phyloP scores from a whole-genome alignment of 2,797 vertebrate species.

The Danio jaintianensis region DNA sequence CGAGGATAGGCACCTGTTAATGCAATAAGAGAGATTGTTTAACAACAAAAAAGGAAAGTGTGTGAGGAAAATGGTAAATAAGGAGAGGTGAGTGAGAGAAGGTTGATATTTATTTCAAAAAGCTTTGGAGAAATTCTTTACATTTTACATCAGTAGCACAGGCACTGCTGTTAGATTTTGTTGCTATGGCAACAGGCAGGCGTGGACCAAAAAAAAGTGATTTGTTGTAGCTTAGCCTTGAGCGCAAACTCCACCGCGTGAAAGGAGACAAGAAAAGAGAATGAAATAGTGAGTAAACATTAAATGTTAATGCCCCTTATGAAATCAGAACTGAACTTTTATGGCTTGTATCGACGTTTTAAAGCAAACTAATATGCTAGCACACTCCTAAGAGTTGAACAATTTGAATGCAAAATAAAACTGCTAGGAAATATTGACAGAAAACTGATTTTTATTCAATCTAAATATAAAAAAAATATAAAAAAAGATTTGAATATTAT shows the following conservation, averaged over 20 bases:
- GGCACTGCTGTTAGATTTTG: slow-evolving; percentile 60
- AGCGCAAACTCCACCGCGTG: slow-evolving; percentile 53
- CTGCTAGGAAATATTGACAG: not conserved
- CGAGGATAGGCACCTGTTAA: slow-evolving; percentile 95
- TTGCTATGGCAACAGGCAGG: slow-evolving; percentile 72
- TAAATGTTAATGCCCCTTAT: slow-evolving; percentile 24
- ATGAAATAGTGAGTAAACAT: slow-evolving; percentile 40
- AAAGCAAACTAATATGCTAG: not conserved
- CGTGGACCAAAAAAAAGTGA: slow-evolving; percentile 61
- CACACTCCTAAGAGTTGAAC: not conserved
- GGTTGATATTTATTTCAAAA: slow-evolving; percentile 60
- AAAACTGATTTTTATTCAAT: not conserved
- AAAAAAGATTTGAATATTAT: no score
- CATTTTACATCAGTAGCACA: slow-evolving; percentile 67
- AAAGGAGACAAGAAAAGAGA: slow-evolving; percentile 38
- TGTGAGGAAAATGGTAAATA: slow-evolving; percentile 8
- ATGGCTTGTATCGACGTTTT: slow-evolving; percentile 3
- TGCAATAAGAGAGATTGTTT: slow-evolving; percentile 28
- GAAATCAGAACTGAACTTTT: slow-evolving; percentile 14
- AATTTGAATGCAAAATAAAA: not conserved
- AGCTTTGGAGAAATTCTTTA: slow-evolving; percentile 55
- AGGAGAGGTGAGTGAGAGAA: slow-evolving; percentile 5
- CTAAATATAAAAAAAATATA: no score
- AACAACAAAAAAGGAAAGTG: slow-evolving; percentile 18
- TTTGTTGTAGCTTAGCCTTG: slow-evolving; percentile 68